Evolutionary conservation across 2,797 vertebrate species (phyloP).

Genomic region (Anas georgica): DNA sequence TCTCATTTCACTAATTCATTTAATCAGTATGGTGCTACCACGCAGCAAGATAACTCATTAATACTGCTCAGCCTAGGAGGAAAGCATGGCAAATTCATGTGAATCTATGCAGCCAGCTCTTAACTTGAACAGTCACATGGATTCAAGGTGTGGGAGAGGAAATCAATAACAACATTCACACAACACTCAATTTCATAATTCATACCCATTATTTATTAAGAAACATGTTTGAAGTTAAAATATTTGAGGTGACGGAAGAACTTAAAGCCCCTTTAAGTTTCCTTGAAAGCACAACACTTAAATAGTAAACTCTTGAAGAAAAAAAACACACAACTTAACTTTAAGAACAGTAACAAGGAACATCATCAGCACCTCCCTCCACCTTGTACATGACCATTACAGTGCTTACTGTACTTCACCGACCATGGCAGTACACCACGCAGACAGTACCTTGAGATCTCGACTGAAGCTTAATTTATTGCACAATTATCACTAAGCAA

Average conservation of each 20-base stretch:
- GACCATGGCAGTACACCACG: background rate
- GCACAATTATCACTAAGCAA: conserved; percentile 43
- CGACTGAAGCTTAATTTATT: background rate
- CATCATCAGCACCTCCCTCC: background rate
- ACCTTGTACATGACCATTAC: background rate
- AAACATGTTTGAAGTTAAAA: background rate
- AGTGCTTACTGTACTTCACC: background rate
- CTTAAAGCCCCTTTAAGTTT: background rate
- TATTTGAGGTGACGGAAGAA: background rate
- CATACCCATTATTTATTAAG: background rate
- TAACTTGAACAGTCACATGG: conserved; percentile 39
- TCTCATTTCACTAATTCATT: conserved; percentile 7
- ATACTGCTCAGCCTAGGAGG: background rate
- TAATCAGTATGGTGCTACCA: background rate
- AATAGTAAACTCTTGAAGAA: background rate
- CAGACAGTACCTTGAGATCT: background rate
- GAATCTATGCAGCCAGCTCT: background rate
- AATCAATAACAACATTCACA: background rate
- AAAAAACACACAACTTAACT: background rate
- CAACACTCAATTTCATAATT: background rate
- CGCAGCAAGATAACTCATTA: conserved; percentile 51
- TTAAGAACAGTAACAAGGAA: background rate
- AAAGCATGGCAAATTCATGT: conserved; percentile 32
- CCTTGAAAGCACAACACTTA: background rate
- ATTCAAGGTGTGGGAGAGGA: background rate